Conservation (phyloP, 1,140 invertebrate species). For the Potamilus streckersoni region DNA sequence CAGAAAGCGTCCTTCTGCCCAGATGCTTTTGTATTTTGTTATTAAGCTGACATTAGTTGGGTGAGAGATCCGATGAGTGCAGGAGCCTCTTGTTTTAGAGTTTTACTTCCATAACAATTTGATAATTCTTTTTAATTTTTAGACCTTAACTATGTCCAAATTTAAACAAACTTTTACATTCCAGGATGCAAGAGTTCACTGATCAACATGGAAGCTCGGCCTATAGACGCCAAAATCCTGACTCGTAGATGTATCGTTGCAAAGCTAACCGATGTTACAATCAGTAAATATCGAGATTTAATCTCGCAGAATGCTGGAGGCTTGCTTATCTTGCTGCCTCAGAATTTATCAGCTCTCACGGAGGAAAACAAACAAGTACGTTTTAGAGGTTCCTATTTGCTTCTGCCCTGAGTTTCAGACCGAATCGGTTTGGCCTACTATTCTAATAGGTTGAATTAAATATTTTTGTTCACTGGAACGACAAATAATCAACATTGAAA, state of each 20-base stretch:
- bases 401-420: not conserved
- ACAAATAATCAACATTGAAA: not conserved
- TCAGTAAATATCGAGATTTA: conserved; percentile 82
- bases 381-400: not conserved
- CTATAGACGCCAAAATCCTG: conserved; percentile 85
- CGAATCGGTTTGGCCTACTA: too few species aligned
- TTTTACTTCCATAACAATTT: too few species aligned
- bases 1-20: too few species aligned
- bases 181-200: conserved; percentile 84
- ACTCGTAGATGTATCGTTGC: conserved; percentile 89
- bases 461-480: too few species aligned
- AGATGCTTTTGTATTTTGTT: too few species aligned
- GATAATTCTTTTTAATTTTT: too few species aligned
- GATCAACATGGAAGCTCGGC: conserved; percentile 89
- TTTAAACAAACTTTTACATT: conserved; percentile 29
- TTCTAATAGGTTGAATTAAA: too few species aligned
- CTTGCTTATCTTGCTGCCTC: conserved; percentile 84
- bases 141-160: too few species aligned
- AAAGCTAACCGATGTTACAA: conserved; percentile 81
- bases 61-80: too few species aligned
- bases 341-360: conserved; percentile 76
- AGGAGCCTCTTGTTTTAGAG: too few species aligned
- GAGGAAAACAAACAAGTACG: conserved; percentile 80
- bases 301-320: conserved; percentile 84
- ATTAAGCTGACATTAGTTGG: too few species aligned